Evolutionary conservation across 2,888 invertebrate species (phyloP).

Genomic region (Amorpha juglandis): DNA sequence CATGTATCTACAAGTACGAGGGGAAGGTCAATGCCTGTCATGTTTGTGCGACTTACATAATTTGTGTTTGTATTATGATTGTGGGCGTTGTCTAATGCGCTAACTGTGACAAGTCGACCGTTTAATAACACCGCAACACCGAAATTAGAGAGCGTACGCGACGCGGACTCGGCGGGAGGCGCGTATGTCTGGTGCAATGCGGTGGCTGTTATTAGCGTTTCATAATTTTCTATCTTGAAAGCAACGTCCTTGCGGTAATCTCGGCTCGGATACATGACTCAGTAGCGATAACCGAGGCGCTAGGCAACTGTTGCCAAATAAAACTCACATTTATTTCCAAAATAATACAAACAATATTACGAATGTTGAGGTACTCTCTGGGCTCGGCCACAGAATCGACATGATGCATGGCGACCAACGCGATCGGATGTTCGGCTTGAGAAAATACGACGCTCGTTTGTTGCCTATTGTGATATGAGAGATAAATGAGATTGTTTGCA

Average conservation of each 20-base stretch:
- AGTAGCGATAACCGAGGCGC: conserved; percentile 59
- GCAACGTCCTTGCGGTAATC: conserved; percentile 72
- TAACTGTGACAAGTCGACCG: conserved; percentile 27
- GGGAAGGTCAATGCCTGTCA: conserved; percentile 74
- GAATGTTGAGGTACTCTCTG: conserved; percentile 36
- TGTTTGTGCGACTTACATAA: conserved; percentile 74
- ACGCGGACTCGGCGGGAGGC: background rate
- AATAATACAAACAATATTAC: conserved; percentile 58
- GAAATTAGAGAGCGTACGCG: conserved; percentile 29
- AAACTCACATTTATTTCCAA: conserved; percentile 64
- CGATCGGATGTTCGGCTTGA: conserved; percentile 34
- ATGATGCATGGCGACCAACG: conserved; percentile 33
- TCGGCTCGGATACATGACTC: conserved; percentile 70
- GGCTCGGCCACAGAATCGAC: conserved; percentile 26
- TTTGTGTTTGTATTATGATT: conserved; percentile 64
- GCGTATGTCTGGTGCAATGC: conserved; percentile 13
- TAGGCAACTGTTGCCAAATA: conserved; percentile 68
- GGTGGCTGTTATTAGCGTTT: conserved; percentile 45
- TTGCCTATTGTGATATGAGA: conserved; percentile 30
- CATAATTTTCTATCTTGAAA: conserved; percentile 65
- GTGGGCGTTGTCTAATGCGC: conserved; percentile 54
- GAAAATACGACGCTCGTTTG: conserved; percentile 34
- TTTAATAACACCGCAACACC: conserved; percentile 11
- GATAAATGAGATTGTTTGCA: conserved; percentile 27
- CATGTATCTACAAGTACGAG: conserved; percentile 64